These are phyloP conservation scores for Poeciliopsis turneri DNA, from an alignment of 2,797 vertebrate species.

Conservation along the genomic window DNA sequence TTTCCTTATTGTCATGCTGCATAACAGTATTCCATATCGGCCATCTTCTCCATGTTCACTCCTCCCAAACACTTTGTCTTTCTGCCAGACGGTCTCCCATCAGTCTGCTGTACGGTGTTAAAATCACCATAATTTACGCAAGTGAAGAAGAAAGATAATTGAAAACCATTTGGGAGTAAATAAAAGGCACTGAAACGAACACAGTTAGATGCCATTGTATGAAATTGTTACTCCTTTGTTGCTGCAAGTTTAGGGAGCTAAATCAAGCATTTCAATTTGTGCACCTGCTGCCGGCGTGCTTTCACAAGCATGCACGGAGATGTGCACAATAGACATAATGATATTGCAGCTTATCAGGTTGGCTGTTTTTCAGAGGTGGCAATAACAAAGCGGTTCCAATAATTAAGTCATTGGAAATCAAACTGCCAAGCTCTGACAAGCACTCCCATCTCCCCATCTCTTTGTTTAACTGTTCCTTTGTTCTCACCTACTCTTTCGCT, in stretches of 20 bases:
- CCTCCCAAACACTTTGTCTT: conserved; percentile 24
- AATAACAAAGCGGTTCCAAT: conserved; percentile 45
- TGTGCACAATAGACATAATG: conserved; percentile 11
- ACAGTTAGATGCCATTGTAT: conserved; percentile 27
- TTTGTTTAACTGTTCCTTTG: background rate
- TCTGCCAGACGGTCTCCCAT: conserved; percentile 40
- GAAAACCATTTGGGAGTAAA: conserved; percentile 63
- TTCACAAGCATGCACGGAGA: conserved; percentile 9
- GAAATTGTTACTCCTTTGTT: conserved; percentile 58
- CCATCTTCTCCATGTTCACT: conserved; percentile 23
- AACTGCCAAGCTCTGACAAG: conserved; percentile 37
- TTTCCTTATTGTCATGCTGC: conserved; percentile 20
- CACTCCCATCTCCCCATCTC: background rate
- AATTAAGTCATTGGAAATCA: conserved; percentile 57
- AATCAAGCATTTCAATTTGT: conserved; percentile 42
- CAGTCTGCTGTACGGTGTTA: conserved; percentile 28
- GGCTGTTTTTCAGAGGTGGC: conserved; percentile 33
- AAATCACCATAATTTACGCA: conserved; percentile 55
- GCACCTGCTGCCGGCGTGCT: conserved; percentile 17
- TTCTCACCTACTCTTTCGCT: background rate
- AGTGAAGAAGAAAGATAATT: conserved; percentile 68
- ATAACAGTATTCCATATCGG: conserved; percentile 21
- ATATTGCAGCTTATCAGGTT: conserved; percentile 47
- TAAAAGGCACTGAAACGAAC: conserved; percentile 52
- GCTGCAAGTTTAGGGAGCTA: conserved; percentile 38